Base-by-base conservation (phyloP, 2,888 invertebrate species). In the Gisinianus flammeolus region DNA sequence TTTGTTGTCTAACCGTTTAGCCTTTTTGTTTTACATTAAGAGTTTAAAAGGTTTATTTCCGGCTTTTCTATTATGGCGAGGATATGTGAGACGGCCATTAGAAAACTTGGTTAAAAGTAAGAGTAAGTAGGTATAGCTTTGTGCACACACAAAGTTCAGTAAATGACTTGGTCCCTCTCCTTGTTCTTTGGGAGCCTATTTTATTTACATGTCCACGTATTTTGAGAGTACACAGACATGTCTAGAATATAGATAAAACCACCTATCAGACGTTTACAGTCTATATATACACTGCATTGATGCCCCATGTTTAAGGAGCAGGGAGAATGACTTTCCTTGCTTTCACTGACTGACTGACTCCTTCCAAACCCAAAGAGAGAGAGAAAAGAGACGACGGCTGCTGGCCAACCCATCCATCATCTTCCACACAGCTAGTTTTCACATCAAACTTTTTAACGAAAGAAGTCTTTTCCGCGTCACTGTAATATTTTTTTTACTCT, bases 401-500 rank as follows among this genome's bases (percentile, higher is more conserved):
- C n/a, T n/a, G n/a, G n/a, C n/a, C 72, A 58, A 16, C 58, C 73
- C 73, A 73, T 73, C 73, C 62, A 73, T 73, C 73, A 73, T 73
- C 70, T 70, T 28, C 66, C 66, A 28, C 66, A 66, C 10, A 30
- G 30, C 66, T 66, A 28, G 35, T 70, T 54, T 24, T 56, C 58
- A 33, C 58, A 72, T 72, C 72, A 72, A 71, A 72, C 72, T 72
- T 72, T 33, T 72, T 33, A 58, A 72, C 72, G n/a, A 54, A 5
- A 12, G 33, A 68, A 68, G 68, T 35, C 70, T 70, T 69, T 70
- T 24, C 22, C 33, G n/a, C 22, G 44, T 52, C n/a, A n/a, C n/a
- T n/a, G n/a, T n/a, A n/a, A n/a, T n/a, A 44, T 70, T 52, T n/a
- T 70, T 54, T 28, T 19, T 19, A 19, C 52, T 35, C 28, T 52